phyloP scores from a whole-genome alignment of 2,797 vertebrate genomes.

The Cirrhinus molitorella region DNA sequence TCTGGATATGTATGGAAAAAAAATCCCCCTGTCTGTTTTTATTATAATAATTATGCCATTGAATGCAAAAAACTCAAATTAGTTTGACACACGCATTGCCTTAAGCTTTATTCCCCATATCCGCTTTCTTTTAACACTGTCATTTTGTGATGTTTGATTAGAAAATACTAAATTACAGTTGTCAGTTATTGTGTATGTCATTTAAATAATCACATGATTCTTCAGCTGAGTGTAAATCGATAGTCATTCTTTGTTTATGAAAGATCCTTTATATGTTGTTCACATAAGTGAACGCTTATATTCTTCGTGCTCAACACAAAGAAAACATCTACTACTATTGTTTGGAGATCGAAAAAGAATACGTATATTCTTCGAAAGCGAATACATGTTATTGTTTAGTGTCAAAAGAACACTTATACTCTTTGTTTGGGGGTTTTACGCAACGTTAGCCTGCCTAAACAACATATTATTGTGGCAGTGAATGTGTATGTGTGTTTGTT shows the following conservation, averaged over 20 bases:
- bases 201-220: not conserved
- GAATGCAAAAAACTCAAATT: constrained; percentile 1
- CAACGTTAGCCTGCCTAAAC: constrained; percentile 21
- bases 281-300: too few species aligned
- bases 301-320: constrained; percentile 28
- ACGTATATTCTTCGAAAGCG: not conserved
- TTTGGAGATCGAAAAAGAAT: not conserved
- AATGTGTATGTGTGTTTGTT: constrained; percentile 46
- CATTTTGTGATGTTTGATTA: not conserved
- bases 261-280: constrained; percentile 19
- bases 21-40: constrained; percentile 29
- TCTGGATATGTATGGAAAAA: constrained; percentile 1
- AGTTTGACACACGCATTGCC: constrained; percentile 2
- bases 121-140: not conserved
- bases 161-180: not conserved
- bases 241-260: not conserved
- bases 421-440: constrained; percentile 37
- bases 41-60: constrained; percentile 1
- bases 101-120: not conserved
- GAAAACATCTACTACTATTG: constrained; percentile 17
- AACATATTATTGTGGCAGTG: constrained; percentile 24
- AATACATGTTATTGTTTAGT: constrained; percentile 22
- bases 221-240: constrained; percentile 4
- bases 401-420: constrained; percentile 29
- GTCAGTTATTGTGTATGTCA: not conserved